Conservation (phyloP, 2,888 invertebrate genomes). For the Melieria picta region DNA sequence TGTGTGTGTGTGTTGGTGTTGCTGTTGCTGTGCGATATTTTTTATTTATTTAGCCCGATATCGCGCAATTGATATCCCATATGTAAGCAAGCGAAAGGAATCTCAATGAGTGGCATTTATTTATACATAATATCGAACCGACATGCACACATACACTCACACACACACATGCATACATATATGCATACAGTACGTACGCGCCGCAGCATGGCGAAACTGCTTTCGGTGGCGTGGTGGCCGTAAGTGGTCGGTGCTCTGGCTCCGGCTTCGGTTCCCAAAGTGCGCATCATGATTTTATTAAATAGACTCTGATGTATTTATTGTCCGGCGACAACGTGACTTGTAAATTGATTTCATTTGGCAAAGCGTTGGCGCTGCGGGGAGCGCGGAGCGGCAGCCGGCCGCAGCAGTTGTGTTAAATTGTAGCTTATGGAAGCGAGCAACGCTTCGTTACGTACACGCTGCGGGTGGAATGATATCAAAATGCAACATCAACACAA, state of each 20-base stretch:
- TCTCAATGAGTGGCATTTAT: constrained; percentile 51
- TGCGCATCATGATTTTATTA: constrained; percentile 65
- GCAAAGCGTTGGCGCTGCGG: constrained; percentile 33
- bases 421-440: constrained; percentile 2
- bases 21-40: neutral
- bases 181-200: constrained; percentile 1
- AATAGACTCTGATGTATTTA: constrained; percentile 65
- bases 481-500: too few species aligned
- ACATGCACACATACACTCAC: constrained; percentile 5
- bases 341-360: constrained; percentile 64
- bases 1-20: neutral
- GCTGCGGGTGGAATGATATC: too few species aligned
- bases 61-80: constrained; percentile 50
- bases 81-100: constrained; percentile 42
- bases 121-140: constrained; percentile 12
- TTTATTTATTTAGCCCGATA: constrained; percentile 47
- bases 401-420: constrained; percentile 13
- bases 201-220: neutral
- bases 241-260: constrained; percentile 26
- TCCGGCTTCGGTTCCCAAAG: constrained; percentile 49
- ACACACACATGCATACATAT: neutral
- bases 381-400: neutral
- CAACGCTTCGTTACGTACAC: neutral
- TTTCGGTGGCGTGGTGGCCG: too few species aligned
- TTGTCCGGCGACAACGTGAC: constrained; percentile 64